Evolutionary conservation across 2,888 invertebrate species (phyloP), one percentile per base, ranked within the genome.

Genomic region (Busseola fusca): DNA sequence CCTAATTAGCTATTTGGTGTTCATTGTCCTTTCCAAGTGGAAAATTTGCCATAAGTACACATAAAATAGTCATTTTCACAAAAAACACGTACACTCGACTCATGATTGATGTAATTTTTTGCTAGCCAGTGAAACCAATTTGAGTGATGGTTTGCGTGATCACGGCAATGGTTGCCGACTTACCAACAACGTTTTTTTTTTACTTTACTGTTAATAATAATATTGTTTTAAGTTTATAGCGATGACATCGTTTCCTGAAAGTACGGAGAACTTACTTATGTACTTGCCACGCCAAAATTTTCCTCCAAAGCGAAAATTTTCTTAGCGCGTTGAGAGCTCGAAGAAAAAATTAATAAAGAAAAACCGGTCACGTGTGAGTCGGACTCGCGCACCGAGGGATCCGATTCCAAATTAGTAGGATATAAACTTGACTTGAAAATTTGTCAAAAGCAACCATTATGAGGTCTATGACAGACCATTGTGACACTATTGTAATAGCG

Each of bases 21-120:
- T 57, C 30, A 59, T 63, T 62, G 21, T 68, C 40, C 59, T 68
- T 65, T 63, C 50, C 66, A 69, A 25, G 34, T 64, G 52, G 30
- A 77, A 81, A 72, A 60, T 50, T 72, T 48, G 25, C 56, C 37
- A 66, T 56, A 65, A 69, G 30, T 27, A 52, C 50, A 80, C 67
- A 60, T 48, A 50, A 76, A 57, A 66, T 48, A 62, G 57, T 72
- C 45, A 69, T 72, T 72, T 76, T 63, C 59, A 72, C 63, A 76
- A 85, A 78, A 78, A 68, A 30, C 9, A 57, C n/a, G 62, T 48
- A 58, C 80, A 78, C 79, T 78, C 62, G 66, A 77, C 81, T 52
- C 69, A 69, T 76, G 81, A 84, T 85, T 81, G 76, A 79, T 74
- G 83, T 83, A 77, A 65, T 83, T 87, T 88, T 88, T 87, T 87